A percentile compares a stretch with the other conserved stretches of the same genome.
Evolutionary conservation across 1,140 invertebrate species (phyloP).

Genomic region (Drosophila mojavensis): DNA sequence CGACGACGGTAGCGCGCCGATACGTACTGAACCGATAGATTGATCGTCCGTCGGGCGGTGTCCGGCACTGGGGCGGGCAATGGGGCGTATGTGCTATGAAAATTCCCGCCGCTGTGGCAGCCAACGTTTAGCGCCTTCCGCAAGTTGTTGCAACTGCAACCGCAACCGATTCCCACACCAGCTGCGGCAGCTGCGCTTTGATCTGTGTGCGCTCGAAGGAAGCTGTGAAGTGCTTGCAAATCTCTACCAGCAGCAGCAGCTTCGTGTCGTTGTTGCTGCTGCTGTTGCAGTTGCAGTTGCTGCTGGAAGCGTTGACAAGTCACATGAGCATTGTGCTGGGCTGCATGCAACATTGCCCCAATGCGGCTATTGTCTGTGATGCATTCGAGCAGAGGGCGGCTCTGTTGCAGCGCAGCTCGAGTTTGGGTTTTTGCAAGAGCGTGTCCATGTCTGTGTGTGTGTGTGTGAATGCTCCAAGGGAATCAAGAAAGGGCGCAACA

Average conservation of each 20-base stretch:
- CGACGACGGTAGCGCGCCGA: slow-evolving; percentile 18
- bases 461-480: neutral
- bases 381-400: slow-evolving; percentile 11
- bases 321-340: slow-evolving; percentile 70
- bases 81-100: slow-evolving; percentile 76
- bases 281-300: slow-evolving; percentile 9
- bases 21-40: slow-evolving; percentile 53
- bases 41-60: slow-evolving; percentile 63
- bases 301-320: slow-evolving; percentile 69
- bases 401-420: neutral
- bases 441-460: too few species aligned
- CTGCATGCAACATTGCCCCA: slow-evolving; percentile 38
- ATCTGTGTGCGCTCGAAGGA: slow-evolving; percentile 51
- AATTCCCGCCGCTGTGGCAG: slow-evolving; percentile 67
- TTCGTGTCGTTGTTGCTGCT: slow-evolving; percentile 27
- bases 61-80: slow-evolving; percentile 35
- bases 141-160: slow-evolving; percentile 18
- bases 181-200: slow-evolving; percentile 61
- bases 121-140: slow-evolving; percentile 74
- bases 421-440: neutral
- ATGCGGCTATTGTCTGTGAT: slow-evolving; percentile 33
- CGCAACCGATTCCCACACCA: slow-evolving; percentile 64
- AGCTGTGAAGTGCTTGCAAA: slow-evolving; percentile 71
- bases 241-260: slow-evolving; percentile 45
- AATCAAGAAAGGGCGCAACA: neutral